Base-by-base conservation (phyloP, 2,113 vertebrate genomes). In the Salvelinus namaycush region DNA sequence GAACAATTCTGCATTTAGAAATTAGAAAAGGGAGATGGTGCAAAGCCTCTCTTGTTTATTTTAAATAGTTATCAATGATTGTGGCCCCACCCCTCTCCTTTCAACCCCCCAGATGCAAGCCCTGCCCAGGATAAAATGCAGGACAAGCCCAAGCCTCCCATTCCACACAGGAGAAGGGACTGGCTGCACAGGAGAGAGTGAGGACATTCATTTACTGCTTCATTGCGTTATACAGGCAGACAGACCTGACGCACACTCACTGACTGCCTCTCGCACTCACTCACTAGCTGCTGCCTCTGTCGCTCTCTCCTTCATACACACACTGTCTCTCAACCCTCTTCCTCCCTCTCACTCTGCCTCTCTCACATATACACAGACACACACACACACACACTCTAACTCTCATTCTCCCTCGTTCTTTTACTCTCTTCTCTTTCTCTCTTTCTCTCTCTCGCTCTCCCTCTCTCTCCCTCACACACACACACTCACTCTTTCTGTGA, bases 51-150 rank as follows among this genome's bases (percentile, higher is more conserved):
- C 68, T 82, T 74, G 76, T 89, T 88, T 74, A 77, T 89, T 80
- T 87, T 68, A 87, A 89, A 91, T 87, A 84, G 84, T 90, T 91
- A 86, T 90, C 87, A 93, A 92, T 90, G 89, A 92, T 81, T 79
- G 74, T 86, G 85, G 89, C 86, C 89, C 88, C 92, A 80, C 87
- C 80, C 85, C 78, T 81, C 83, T 89, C 77, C 81, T 83, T 84
- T 80, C 84, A 88, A 77, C 82, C 78, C 85, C 84, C 84, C 51
- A 83, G 88, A 91, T 87, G 85, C 86, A 77, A 88, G 92, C 89
- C 89, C 92, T 86, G 88, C 90, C 90, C 92, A 91, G 91, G 87
- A 93, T 92, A 90, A 91, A 94, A 92, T 89, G 87, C 85, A 85
- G 80, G 88, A 81, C 84, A 80, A 75, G 82, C 86, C 76, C 87